phyloP scores from a whole-genome alignment of 2,888 invertebrate species.

The Choreutis nemorana region DNA sequence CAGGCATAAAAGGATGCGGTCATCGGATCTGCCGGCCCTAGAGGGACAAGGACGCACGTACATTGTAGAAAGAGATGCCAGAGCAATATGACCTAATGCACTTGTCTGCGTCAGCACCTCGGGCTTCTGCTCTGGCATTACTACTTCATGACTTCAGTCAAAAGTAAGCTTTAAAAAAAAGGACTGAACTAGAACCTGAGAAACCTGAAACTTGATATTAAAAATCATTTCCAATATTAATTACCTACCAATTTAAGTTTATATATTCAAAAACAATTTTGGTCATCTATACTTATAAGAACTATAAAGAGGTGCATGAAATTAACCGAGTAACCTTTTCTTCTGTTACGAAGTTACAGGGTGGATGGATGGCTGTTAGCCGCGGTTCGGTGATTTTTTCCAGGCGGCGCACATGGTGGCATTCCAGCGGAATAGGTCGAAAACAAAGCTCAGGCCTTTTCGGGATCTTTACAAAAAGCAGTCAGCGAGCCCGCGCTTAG shows the following conservation, averaged over 20 bases:
- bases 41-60: conserved; percentile 16
- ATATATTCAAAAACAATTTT: too few species aligned
- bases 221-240: too few species aligned
- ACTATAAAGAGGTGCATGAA: too few species aligned
- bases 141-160: conserved; percentile 17
- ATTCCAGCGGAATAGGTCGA: conserved; percentile 34
- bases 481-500: conserved; percentile 25
- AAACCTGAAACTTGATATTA: too few species aligned
- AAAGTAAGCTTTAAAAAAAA: conserved; percentile 12
- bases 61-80: conserved; percentile 14
- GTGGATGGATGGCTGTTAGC: too few species aligned
- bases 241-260: too few species aligned
- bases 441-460: conserved; percentile 51
- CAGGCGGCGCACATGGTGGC: conserved; percentile 28
- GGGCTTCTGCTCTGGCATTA: too few species aligned
- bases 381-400: conserved; percentile 16
- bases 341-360: too few species aligned
- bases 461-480: conserved; percentile 50
- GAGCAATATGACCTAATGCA: conserved; percentile 34
- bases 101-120: conserved; percentile 20
- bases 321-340: too few species aligned
- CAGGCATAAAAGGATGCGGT: conserved; percentile 5
- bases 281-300: too few species aligned
- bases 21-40: conserved; percentile 4
- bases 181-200: too few species aligned